Evolutionary conservation across 2,797 vertebrate species (phyloP).

Genomic region (Neopelma chrysocephalum): DNA sequence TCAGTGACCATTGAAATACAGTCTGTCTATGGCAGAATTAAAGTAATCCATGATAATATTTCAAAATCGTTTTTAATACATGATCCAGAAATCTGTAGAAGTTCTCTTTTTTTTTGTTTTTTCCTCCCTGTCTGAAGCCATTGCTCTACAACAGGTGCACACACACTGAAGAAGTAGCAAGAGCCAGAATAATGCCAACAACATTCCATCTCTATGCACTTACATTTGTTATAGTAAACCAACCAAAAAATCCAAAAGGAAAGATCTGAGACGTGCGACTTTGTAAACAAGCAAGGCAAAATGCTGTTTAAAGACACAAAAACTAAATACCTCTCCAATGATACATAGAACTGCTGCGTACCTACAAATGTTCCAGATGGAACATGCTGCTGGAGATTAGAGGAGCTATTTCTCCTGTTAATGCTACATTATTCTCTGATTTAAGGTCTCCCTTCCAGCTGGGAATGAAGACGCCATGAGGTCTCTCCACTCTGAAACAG

Average conservation of each 20-base stretch:
- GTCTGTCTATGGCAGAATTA: background rate
- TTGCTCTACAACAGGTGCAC: background rate
- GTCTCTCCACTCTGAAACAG: background rate
- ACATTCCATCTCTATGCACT: background rate
- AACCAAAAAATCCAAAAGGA: background rate
- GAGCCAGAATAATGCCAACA: background rate
- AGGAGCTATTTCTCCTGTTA: background rate
- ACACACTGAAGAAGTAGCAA: background rate
- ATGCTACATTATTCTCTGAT: background rate
- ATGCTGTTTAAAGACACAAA: background rate
- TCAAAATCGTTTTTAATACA: background rate
- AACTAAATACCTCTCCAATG: background rate
- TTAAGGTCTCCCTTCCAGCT: background rate
- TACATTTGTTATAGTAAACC: background rate
- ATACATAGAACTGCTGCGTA: background rate
- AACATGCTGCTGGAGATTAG: background rate
- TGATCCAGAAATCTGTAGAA: background rate
- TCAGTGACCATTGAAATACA: background rate
- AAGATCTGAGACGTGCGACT: background rate
- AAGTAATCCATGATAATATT: slow-evolving; percentile 3
- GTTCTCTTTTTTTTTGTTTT: background rate
- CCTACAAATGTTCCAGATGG: background rate
- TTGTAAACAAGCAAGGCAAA: background rate
- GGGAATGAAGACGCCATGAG: background rate
- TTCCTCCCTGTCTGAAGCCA: background rate